Conservation (phyloP, 2,888 invertebrate genomes). For the Drosophila recens region DNA sequence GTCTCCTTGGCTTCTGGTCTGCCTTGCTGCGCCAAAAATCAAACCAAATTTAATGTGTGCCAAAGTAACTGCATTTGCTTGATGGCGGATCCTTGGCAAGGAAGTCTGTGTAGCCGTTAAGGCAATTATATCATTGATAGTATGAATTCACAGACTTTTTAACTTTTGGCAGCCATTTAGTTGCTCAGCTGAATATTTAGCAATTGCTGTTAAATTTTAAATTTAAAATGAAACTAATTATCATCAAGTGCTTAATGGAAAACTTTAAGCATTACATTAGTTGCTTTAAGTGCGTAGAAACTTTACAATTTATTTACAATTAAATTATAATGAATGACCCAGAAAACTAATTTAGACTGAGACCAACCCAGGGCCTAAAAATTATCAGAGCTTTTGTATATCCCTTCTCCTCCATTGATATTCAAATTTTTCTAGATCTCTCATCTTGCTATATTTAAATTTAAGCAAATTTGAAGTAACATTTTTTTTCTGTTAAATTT, state of each 20-base stretch:
- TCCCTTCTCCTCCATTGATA: too few relatives aligned
- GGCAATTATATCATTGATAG: conserved; percentile 59
- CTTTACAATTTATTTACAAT: too few relatives aligned
- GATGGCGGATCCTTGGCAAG: conserved; percentile 29
- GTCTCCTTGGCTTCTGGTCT: conserved; percentile 5
- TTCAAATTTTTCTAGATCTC: too few relatives aligned
- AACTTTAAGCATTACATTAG: neutral
- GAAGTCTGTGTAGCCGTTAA: conserved; percentile 28
- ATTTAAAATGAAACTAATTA: neutral
- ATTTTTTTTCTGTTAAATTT: too few relatives aligned
- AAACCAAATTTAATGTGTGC: conserved; percentile 64
- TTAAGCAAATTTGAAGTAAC: too few relatives aligned
- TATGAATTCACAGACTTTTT: conserved; percentile 15
- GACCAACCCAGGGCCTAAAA: too few relatives aligned
- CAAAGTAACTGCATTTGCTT: conserved; percentile 61
- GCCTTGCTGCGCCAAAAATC: conserved; percentile 49
- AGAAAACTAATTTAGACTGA: too few relatives aligned
- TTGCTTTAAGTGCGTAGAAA: too few relatives aligned
- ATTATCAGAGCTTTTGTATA: too few relatives aligned
- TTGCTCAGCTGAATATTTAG: conserved; percentile 5
- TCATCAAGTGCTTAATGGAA: neutral
- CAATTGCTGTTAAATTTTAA: conserved; percentile 1
- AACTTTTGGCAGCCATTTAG: conserved; percentile 16
- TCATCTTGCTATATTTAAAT: too few relatives aligned
- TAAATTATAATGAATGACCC: too few relatives aligned